phyloP scores from a whole-genome alignment of 2,113 vertebrate genomes.

The Paraplagusia blochii region DNA sequence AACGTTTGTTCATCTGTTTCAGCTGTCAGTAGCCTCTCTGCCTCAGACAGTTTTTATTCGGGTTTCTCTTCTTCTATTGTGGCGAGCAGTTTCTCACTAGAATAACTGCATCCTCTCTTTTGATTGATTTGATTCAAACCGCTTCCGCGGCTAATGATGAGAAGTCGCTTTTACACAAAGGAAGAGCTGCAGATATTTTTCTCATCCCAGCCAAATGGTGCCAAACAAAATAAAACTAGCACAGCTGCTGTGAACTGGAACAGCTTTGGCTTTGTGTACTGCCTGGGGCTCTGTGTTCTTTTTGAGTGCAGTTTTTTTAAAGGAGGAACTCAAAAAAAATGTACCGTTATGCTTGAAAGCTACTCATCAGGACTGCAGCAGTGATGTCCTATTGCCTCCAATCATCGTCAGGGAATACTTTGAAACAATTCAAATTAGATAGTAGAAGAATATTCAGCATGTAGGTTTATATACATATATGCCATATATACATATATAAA shows the following conservation, averaged over 20 bases:
- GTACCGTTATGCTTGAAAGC: conserved; percentile 19
- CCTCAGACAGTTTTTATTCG: conserved; percentile 26
- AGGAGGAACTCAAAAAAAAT: conserved; percentile 27
- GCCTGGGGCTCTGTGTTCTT: conserved; percentile 28
- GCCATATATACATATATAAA: too few relatives aligned
- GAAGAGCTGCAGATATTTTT: conserved; percentile 16
- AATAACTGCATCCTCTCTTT: conserved; percentile 31
- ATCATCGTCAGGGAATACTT: conserved; percentile 18
- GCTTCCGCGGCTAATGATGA: conserved; percentile 19
- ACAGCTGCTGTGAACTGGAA: conserved; percentile 50
- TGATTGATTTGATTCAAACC: conserved; percentile 28
- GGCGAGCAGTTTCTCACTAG: conserved; percentile 35
- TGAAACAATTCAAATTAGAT: too few relatives aligned
- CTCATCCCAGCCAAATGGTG: conserved; percentile 8
- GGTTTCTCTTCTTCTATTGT: conserved; percentile 15
- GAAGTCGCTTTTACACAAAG: conserved; percentile 13
- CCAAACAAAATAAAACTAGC: conserved; percentile 14
- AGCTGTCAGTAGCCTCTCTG: conserved; percentile 16
- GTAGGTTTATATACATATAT: too few relatives aligned
- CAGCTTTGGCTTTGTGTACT: conserved; percentile 17
- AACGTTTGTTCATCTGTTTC: too few relatives aligned
- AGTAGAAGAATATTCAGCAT: too few relatives aligned
- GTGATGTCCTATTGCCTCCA: conserved; percentile 19
- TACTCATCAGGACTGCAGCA: conserved; percentile 11
- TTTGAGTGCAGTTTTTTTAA: conserved; percentile 32